A percentile compares a stretch with the other conserved stretches of the same genome.
These are phyloP conservation scores for Rallus limicola DNA, from an alignment of 2,113 vertebrate genomes.

Conservation along the genomic window DNA sequence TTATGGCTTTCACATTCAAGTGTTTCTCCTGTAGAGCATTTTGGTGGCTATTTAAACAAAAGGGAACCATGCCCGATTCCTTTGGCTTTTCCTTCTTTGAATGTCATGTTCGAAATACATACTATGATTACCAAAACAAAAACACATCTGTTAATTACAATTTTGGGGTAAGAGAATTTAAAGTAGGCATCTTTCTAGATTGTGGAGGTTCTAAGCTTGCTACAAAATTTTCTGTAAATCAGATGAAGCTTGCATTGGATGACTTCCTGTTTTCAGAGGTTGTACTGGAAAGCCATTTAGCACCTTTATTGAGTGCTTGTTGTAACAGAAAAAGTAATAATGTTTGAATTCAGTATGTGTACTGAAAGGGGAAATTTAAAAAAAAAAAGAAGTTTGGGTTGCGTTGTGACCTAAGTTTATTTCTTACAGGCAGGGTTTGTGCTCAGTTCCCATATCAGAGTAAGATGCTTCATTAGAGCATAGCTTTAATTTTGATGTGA, in stretches of 20 bases:
- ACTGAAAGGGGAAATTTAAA: background rate
- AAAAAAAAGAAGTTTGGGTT: background rate
- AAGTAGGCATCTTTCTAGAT: background rate
- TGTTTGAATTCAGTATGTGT: background rate
- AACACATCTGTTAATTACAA: background rate
- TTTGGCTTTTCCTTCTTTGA: background rate
- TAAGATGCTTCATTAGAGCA: background rate
- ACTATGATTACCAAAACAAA: background rate
- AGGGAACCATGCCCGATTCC: background rate
- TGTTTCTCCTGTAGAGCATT: background rate
- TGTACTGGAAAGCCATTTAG: background rate
- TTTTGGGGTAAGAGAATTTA: background rate
- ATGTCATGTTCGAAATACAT: background rate
- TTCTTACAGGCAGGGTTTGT: background rate
- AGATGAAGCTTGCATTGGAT: background rate
- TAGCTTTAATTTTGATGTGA: background rate
- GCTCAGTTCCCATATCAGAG: background rate
- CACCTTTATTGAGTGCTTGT: background rate
- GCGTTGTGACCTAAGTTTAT: background rate
- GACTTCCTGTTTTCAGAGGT: background rate
- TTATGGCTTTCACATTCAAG: background rate
- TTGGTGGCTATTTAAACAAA: background rate
- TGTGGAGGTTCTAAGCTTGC: background rate
- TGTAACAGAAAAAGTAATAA: background rate
- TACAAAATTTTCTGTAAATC: background rate